A percentile compares a stretch with the other conserved stretches of the same genome.
Evolutionary conservation across 2,888 invertebrate genomes (phyloP).

Genomic region (Escarpia spicata): DNA sequence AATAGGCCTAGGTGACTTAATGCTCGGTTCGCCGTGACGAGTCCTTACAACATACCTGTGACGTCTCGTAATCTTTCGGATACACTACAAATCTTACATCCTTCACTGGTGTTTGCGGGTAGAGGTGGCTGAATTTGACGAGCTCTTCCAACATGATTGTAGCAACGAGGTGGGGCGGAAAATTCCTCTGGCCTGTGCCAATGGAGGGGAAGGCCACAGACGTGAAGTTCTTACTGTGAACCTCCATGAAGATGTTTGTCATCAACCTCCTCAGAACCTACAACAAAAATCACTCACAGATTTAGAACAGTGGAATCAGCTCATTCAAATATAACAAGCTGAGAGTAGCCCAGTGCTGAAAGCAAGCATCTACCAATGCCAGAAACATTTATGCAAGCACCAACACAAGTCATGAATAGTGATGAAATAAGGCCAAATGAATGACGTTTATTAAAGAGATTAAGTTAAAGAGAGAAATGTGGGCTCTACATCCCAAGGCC

Average conservation of each 20-base stretch:
- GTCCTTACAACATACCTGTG: neutral
- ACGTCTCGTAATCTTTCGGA: conserved; percentile 38
- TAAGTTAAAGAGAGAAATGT: too few species aligned
- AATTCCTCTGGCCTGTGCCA: conserved; percentile 50
- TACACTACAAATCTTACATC: conserved; percentile 45
- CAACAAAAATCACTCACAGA: conserved; percentile 19
- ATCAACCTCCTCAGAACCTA: conserved; percentile 47
- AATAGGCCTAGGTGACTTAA: too few species aligned
- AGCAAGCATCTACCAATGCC: too few species aligned
- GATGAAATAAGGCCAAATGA: too few species aligned
- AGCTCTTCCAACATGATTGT: neutral
- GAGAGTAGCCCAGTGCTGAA: too few species aligned
- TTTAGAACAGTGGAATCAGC: too few species aligned
- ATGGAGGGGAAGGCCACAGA: conserved; percentile 55
- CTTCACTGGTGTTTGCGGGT: conserved; percentile 40
- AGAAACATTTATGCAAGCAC: too few species aligned
- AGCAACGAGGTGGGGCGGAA: conserved; percentile 30
- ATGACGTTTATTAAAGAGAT: too few species aligned
- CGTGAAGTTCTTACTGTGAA: conserved; percentile 30
- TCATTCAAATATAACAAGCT: too few species aligned
- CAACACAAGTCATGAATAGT: too few species aligned
- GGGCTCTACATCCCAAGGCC: too few species aligned
- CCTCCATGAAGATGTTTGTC: conserved; percentile 41
- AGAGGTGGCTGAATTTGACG: conserved; percentile 40
- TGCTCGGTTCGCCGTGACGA: too few species aligned